Base-by-base conservation (phyloP, 2,113 vertebrate species). In the Oceanites oceanicus region DNA sequence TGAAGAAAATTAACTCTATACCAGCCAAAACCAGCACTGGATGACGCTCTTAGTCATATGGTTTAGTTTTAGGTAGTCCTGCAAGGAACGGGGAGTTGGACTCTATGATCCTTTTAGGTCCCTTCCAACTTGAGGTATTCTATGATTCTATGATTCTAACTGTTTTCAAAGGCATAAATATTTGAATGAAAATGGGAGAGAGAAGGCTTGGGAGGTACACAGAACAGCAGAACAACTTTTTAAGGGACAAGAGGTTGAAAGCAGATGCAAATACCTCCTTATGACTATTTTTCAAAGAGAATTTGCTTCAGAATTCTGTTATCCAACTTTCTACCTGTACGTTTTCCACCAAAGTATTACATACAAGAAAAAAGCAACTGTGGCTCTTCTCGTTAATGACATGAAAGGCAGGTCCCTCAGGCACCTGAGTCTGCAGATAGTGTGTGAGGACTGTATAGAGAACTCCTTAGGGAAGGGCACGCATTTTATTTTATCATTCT, bases 121-220 rank as follows among this genome's bases (percentile, higher is more conserved):
- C 15, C 47, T 73, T 92, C 30, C 63, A 45, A 7, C 25, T 47
- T 44, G 23, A 78, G 20, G 42, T 63, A 73, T 70, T n/a, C 56
- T n/a, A 23, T 71, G 42, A 18, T 56, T 53, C 0, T 2, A 32
- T 71, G 36, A 18, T 56, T 53, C 0, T 2, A 44, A 9, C 4
- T 52, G 9, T 45, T 73, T 74, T 74, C 13, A 68, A 23, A 44
- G 13, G 12, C 14, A 70, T 30, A 49, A 20, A 45, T 40, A 58
- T 36, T 40, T 70, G 15, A 74, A 49, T 42, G 18, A 36, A 49
- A 67, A 80, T 29, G 23, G 5, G 13, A 74, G 1, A 6, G 32
- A 15, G 38, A 66, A 63, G n/a, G 8, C 29, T 68, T 0, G 0
- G 7, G 40, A 55, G 6, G 7, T 53, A 25, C 11, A 34, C 6